phyloP scores from a whole-genome alignment of 2,797 vertebrate genomes.

The Fratercula arctica region DNA sequence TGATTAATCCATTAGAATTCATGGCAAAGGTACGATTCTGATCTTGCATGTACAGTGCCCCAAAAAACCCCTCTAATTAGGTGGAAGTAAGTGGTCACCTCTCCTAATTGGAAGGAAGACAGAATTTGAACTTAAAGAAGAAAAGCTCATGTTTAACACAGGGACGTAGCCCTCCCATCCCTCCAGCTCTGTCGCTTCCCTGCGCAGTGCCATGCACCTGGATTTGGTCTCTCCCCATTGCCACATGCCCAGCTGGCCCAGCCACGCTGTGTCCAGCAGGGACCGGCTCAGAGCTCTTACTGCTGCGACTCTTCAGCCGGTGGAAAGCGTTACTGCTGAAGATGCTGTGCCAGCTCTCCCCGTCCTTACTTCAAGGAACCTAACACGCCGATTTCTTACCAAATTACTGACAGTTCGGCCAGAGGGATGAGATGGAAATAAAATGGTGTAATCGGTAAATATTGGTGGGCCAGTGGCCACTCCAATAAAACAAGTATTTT shows the following conservation, averaged over 20 bases:
- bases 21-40: background rate
- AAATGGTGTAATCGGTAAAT: background rate
- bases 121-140: background rate
- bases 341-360: background rate
- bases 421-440: background rate
- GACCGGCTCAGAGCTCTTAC: background rate
- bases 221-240: background rate
- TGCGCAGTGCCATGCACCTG: rapidly evolving
- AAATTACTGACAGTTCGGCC: background rate
- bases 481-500: background rate
- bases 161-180: background rate
- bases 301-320: background rate
- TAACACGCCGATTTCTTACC: background rate
- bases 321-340: background rate
- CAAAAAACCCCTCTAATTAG: background rate
- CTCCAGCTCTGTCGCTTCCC: background rate
- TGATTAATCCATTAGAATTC: constrained; percentile 43
- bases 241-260: background rate
- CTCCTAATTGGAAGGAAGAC: constrained; percentile 11
- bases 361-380: background rate
- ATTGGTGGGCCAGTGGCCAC: background rate
- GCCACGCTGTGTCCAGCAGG: rapidly evolving
- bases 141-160: background rate
- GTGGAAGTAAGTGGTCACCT: constrained; percentile 39
- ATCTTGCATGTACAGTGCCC: background rate